phyloP scores from a whole-genome alignment of 2,113 vertebrate genomes.

The Sterna hirundo region DNA sequence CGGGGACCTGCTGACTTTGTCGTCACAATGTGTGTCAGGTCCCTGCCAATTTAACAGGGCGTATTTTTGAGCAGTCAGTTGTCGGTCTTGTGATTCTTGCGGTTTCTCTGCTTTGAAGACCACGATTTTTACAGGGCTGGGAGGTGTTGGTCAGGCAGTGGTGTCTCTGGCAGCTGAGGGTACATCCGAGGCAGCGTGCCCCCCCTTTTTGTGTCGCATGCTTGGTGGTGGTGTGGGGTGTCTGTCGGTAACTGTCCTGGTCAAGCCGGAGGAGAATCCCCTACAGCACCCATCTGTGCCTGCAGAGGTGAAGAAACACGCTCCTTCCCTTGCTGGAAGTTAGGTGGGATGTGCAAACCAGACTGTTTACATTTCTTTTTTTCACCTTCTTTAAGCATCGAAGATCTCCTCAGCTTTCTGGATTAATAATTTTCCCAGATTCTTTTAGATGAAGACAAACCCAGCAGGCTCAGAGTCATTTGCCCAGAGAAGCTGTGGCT shows the following conservation, averaged over 20 bases:
- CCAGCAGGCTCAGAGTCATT: background rate
- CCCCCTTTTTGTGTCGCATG: background rate
- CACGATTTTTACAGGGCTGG: too few species aligned
- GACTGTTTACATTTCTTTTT: background rate
- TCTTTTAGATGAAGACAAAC: background rate
- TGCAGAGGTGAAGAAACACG: background rate
- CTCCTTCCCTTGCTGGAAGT: background rate
- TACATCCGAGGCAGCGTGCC: background rate
- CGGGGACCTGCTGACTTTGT: background rate
- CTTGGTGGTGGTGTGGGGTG: background rate
- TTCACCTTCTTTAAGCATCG: background rate
- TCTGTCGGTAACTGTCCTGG: background rate
- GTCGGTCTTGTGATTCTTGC: background rate
- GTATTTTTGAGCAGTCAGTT: background rate
- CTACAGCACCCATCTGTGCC: fast-evolving
- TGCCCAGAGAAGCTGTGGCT: background rate
- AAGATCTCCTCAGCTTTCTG: background rate
- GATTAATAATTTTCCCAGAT: background rate
- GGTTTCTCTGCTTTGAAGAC: background rate
- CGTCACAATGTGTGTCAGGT: fast-evolving
- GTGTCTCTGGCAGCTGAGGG: background rate
- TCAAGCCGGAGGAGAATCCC: background rate
- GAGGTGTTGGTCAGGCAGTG: fast-evolving
- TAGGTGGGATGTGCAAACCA: background rate
- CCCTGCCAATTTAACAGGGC: fast-evolving